Percentiles rank a stretch among this genome's conserved stretches.
Conservation (phyloP, 2,888 invertebrate genomes). For the Synanthedon tipuliformis region DNA sequence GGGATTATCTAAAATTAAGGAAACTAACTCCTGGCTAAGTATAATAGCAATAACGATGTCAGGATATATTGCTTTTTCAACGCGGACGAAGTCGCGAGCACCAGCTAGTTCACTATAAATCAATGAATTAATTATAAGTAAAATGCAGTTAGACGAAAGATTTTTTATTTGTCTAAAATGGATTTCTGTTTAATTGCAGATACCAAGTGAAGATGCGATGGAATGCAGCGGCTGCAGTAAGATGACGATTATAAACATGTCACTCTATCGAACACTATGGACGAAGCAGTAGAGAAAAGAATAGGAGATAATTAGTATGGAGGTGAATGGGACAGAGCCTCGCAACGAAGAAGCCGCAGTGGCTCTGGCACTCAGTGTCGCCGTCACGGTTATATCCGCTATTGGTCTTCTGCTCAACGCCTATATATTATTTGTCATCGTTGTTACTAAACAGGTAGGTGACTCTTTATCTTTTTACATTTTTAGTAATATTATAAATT, state of each 20-base stretch:
- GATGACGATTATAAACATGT: slow-evolving; percentile 29
- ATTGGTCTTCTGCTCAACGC: slow-evolving; percentile 80
- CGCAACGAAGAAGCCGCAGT: slow-evolving; percentile 69
- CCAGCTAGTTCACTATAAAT: too few species aligned
- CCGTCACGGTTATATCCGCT: slow-evolving; percentile 76
- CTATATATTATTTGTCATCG: slow-evolving; percentile 78
- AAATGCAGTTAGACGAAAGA: too few species aligned
- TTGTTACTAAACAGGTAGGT: slow-evolving; percentile 77
- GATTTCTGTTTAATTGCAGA: slow-evolving; percentile 21
- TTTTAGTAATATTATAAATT: too few species aligned
- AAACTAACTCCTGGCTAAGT: too few species aligned
- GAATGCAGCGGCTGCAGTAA: slow-evolving; percentile 57
- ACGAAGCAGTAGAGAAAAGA: slow-evolving; percentile 28
- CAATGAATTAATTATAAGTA: too few species aligned
- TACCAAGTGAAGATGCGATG: slow-evolving; percentile 44
- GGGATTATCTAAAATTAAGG: too few species aligned
- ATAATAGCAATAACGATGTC: too few species aligned
- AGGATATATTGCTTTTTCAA: too few species aligned
- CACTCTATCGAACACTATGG: slow-evolving; percentile 15
- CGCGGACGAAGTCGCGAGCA: too few species aligned
- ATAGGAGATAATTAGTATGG: slow-evolving; percentile 35
- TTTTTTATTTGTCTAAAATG: too few species aligned
- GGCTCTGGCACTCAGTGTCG: slow-evolving; percentile 74
- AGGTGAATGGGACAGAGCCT: slow-evolving; percentile 60
- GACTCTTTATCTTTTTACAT: not conserved